phyloP scores from a whole-genome alignment of 1,140 invertebrate species.

The Neuroterus valhalla region DNA sequence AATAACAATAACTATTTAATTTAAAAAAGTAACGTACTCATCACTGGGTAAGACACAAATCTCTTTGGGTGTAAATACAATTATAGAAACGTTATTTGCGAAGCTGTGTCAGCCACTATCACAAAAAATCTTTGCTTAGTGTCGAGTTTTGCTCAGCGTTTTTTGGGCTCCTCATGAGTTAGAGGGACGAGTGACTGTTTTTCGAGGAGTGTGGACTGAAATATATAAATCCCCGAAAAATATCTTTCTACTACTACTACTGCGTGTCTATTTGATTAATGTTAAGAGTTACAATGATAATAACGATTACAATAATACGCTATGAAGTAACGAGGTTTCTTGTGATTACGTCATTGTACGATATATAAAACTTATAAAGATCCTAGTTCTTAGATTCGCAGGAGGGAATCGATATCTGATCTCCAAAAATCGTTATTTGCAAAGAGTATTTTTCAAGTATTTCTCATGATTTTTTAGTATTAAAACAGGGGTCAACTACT shows the following conservation, averaged over 20 bases:
- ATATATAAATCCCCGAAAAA: slow-evolving; percentile 38
- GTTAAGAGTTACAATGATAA: slow-evolving; percentile 44
- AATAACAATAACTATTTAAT: no score
- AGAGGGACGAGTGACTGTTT: slow-evolving; percentile 18
- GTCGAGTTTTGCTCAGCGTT: slow-evolving; percentile 17
- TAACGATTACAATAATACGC: slow-evolving; percentile 48
- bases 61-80: slow-evolving; percentile 30
- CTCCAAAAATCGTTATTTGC: slow-evolving; percentile 64
- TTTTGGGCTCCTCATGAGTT: background rate
- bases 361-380: slow-evolving; percentile 49
- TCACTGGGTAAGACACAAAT: background rate
- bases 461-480: slow-evolving; percentile 74
- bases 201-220: slow-evolving; percentile 47
- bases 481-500: slow-evolving; percentile 58
- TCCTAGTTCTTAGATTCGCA: slow-evolving; percentile 53
- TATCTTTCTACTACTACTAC: slow-evolving; percentile 63
- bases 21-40: no score
- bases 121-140: slow-evolving; percentile 3
- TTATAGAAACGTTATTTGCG: slow-evolving; percentile 15
- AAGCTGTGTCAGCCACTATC: background rate
- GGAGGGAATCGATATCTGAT: slow-evolving; percentile 42
- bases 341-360: slow-evolving; percentile 65
- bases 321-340: slow-evolving; percentile 53
- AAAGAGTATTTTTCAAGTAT: slow-evolving; percentile 75
- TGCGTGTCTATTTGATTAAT: slow-evolving; percentile 57